phyloP scores from a whole-genome alignment of 2,888 invertebrate species.

The Psylliodes chrysocephalus region DNA sequence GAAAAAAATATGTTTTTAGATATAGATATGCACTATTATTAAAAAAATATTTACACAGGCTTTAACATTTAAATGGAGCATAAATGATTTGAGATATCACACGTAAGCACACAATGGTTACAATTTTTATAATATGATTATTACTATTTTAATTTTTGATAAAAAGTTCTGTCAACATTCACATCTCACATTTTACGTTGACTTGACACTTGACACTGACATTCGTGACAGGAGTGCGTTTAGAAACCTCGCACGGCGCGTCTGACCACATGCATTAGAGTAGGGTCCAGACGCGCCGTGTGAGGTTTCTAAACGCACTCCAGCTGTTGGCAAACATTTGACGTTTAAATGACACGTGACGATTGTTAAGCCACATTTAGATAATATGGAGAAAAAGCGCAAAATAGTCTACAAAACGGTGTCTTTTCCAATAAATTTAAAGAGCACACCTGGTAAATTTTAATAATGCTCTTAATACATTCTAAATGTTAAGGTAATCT shows the following conservation, averaged over 20 bases:
- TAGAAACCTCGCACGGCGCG: no score
- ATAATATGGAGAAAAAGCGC: no score
- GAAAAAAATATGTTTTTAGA: constrained; percentile 23
- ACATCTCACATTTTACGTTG: constrained; percentile 19
- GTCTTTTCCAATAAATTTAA: no score
- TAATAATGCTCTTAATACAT: no score
- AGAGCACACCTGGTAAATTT: no score
- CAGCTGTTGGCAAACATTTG: not conserved
- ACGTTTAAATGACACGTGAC: constrained; percentile 1
- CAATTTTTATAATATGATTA: constrained; percentile 9
- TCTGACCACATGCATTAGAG: no score
- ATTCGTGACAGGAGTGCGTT: not conserved
- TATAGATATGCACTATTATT: constrained; percentile 10
- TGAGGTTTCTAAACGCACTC: no score
- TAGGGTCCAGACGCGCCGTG: no score
- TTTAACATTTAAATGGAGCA: constrained; percentile 8
- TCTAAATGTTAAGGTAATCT: no score
- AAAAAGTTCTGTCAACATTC: constrained; percentile 26
- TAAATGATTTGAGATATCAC: constrained; percentile 1
- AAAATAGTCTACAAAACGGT: no score
- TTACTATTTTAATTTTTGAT: constrained; percentile 24
- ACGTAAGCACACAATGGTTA: constrained; percentile 23
- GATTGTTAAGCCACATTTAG: not conserved
- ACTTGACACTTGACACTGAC: no score
- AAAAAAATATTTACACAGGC: constrained; percentile 16